Evolutionary conservation across 2,888 invertebrate genomes (phyloP), one percentile per base, ranked within the genome.

Genomic region (Cephus spinipes): DNA sequence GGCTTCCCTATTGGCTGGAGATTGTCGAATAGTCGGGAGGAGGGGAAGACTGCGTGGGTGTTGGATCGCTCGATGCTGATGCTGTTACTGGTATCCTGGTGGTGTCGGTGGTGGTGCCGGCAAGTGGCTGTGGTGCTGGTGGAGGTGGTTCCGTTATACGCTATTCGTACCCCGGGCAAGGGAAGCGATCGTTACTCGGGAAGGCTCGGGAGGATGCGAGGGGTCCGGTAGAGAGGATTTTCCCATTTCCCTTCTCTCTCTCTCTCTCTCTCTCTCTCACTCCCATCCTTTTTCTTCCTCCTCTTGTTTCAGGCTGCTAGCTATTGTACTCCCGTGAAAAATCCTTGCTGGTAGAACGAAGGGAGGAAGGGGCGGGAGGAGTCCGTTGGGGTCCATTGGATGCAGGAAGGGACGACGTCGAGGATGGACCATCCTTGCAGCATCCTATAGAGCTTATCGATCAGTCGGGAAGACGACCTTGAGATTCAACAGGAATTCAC

Each of bases 151-250:
- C 73, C 77, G 76, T 83, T 82, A 85, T 83, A 81, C 87, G 81
- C 84, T 84, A 80, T 81, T 84, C 84, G 87, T 87, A 89, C 89
- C 89, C 88, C 87, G 89, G 89, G 87, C 89, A 87, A 89, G 88
- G 88, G 87, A 88, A 85, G 87, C 89, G 89, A 89, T 89, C 89
- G 89, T 89, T 89, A 89, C 89, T 85, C 85, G 87, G 83, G 83
- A 86, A 85, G 85, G 85, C 81, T 83, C 83, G 84, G 83, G 81
- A 12, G 77, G 81, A 76, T 80, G 69, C 75, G 77, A 79, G 77
- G 79, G 79, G 82, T 83, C 4, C 30, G 2, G 40, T 15, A 84
- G 83, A 84, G 81, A 83, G 84, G 84, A 82, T 75, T 81, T 84
- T 85, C 82, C 85, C 84, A 84, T 83, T 84, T 84, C 85, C 69